These are phyloP conservation scores for Spinus pinus DNA, from an alignment of 2,797 vertebrate genomes.

Conservation along the genomic window DNA sequence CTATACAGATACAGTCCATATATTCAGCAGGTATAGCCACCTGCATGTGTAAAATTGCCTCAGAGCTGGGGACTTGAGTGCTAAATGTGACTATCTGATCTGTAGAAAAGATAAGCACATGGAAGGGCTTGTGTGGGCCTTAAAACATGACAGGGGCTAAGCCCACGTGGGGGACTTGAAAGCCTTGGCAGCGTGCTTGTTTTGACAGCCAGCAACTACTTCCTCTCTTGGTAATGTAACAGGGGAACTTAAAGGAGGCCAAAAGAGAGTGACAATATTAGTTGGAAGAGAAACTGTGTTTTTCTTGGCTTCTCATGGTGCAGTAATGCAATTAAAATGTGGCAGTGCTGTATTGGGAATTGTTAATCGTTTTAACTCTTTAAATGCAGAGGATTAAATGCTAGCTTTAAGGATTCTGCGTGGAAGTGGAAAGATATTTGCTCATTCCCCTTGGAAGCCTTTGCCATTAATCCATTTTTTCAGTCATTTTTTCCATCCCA, in stretches of 20 bases:
- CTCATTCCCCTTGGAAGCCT: neutral
- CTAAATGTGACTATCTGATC: neutral
- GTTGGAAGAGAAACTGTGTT: neutral
- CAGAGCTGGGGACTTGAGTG: neutral
- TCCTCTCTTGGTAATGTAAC: neutral
- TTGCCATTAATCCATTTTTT: neutral
- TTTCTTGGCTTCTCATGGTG: conserved; percentile 12
- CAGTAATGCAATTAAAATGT: conserved; percentile 11
- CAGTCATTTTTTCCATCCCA: neutral
- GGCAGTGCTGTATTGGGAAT: neutral
- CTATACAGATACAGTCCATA: neutral
- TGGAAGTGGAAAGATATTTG: neutral
- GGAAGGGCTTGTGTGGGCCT: neutral
- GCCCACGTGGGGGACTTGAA: neutral
- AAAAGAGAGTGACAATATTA: neutral
- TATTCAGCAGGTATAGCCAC: neutral
- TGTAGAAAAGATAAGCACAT: neutral
- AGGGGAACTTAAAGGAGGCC: neutral
- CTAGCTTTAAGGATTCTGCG: neutral
- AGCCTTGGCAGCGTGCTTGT: neutral
- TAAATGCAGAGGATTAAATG: neutral
- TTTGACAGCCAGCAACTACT: neutral
- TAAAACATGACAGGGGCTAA: neutral
- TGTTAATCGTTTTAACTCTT: neutral
- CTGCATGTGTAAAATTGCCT: neutral